Evolutionary conservation across 2,113 vertebrate species (phyloP).

Genomic region (Miniopterus natalensis): DNA sequence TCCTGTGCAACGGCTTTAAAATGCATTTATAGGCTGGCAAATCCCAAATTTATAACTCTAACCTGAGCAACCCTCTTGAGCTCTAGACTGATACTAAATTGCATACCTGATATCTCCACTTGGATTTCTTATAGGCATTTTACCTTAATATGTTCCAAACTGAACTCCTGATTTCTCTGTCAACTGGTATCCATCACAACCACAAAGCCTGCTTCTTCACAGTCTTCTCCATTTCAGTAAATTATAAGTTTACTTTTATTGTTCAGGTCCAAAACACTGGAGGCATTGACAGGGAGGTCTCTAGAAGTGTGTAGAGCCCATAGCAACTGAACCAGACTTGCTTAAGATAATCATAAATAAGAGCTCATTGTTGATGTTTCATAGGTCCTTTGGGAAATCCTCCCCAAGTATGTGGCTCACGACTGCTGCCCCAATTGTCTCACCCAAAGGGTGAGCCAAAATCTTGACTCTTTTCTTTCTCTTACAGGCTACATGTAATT

Average conservation of each 20-base stretch:
- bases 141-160: not conserved
- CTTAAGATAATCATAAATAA: not conserved
- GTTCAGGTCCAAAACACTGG: not conserved
- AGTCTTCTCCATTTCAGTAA: not conserved
- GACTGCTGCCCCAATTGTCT: not conserved
- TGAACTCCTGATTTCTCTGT: not conserved
- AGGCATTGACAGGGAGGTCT: not conserved
- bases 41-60: not conserved
- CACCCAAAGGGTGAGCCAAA: not conserved
- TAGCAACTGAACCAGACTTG: not conserved
- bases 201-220: not conserved
- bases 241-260: conserved; percentile 2
- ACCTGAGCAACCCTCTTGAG: not conserved
- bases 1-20: not conserved
- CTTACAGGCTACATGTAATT: not conserved
- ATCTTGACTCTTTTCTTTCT: not conserved
- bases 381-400: not conserved
- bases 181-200: not conserved
- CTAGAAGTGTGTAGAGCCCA: not conserved
- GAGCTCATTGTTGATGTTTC: not conserved
- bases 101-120: not conserved
- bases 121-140: not conserved
- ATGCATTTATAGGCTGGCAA: not conserved
- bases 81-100: not conserved
- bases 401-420: not conserved